Percentiles rank a stretch among this genome's conserved stretches.
These are phyloP conservation scores for Pagetopsis macropterus DNA, from an alignment of 2,797 vertebrate genomes.

Conservation along the genomic window DNA sequence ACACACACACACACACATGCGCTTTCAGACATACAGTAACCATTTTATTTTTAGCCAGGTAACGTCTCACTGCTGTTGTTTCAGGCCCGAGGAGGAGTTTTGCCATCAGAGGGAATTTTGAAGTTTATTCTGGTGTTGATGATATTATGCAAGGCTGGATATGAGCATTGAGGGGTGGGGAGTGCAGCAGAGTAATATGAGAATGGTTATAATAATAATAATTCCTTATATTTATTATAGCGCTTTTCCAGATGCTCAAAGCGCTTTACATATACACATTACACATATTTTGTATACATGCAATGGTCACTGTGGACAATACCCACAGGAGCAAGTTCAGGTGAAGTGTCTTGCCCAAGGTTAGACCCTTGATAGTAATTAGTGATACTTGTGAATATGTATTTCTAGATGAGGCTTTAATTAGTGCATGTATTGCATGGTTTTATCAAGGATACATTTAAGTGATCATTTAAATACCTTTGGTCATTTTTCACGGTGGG, in stretches of 20 bases:
- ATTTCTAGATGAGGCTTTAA: slow-evolving; percentile 12
- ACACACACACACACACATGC: neutral
- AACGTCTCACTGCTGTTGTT: neutral
- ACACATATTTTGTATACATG: no score
- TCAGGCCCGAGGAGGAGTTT: neutral
- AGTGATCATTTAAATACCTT: neutral
- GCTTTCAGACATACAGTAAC: neutral
- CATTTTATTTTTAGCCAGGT: neutral
- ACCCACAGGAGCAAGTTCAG: no score
- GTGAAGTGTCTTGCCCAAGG: no score
- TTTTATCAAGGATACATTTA: slow-evolving; percentile 3
- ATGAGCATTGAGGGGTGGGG: neutral
- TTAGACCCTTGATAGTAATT: slow-evolving; percentile 30
- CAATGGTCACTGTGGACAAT: no score
- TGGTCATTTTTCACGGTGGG: neutral
- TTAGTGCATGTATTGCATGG: neutral
- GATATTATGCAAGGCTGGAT: slow-evolving; percentile 7
- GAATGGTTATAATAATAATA: no score
- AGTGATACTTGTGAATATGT: slow-evolving; percentile 29
- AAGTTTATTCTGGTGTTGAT: slow-evolving; percentile 1
- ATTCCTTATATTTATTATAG: no score
- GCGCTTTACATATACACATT: no score
- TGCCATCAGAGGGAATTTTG: neutral
- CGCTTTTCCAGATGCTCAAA: no score
- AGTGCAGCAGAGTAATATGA: slow-evolving; percentile 10